Conservation (phyloP, 2,113 vertebrate genomes). For the Rutilus rutilus region DNA sequence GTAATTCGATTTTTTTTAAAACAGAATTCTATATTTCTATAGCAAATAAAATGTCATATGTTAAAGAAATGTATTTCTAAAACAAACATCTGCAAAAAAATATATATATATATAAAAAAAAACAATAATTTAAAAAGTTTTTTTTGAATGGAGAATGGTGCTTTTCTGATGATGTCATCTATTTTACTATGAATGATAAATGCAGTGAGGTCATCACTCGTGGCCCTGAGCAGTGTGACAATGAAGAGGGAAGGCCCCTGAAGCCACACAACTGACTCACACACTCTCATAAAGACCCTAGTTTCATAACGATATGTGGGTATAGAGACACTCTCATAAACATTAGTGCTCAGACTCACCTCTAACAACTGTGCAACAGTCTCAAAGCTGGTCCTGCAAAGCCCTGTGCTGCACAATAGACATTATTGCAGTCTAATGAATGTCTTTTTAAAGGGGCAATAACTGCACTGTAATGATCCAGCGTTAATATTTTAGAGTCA, state of each 20-base stretch:
- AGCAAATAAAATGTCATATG: no score
- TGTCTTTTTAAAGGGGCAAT: slow-evolving; percentile 69
- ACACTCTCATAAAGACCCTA: slow-evolving; percentile 3
- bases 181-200: slow-evolving; percentile 23
- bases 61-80: background rate
- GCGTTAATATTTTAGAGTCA: slow-evolving; percentile 52
- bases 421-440: slow-evolving; percentile 60
- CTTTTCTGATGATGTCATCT: slow-evolving; percentile 32
- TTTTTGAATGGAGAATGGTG: background rate
- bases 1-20: no score
- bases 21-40: no score
- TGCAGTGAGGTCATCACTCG: slow-evolving; percentile 36
- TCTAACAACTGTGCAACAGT: background rate
- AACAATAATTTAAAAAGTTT: background rate
- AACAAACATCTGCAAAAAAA: background rate
- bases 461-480: slow-evolving; percentile 68
- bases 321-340: background rate
- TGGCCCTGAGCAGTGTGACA: slow-evolving; percentile 29
- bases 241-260: background rate
- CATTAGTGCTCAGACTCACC: background rate
- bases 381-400: slow-evolving; percentile 2
- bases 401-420: slow-evolving; percentile 44
- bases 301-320: background rate
- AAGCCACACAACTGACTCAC: slow-evolving; percentile 16
- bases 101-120: no score